Evolutionary conservation across 2,113 vertebrate genomes (phyloP).

Genomic region (Tachuris rubrigastra): DNA sequence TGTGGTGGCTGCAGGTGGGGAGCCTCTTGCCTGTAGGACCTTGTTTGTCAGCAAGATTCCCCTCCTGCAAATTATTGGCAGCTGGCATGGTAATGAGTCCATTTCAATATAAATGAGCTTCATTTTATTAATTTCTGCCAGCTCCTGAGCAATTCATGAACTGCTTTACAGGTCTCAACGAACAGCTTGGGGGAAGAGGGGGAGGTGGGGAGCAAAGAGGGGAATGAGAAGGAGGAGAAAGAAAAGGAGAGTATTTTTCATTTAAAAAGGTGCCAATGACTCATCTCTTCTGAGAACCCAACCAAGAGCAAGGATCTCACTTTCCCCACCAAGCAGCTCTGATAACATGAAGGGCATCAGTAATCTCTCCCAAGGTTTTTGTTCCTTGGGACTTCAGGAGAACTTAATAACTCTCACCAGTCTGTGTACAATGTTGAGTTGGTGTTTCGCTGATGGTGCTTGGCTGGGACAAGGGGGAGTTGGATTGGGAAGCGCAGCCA

Average conservation of each 20-base stretch:
- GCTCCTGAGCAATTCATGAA: constrained; percentile 69
- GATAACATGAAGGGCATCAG: background rate
- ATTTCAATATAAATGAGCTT: constrained; percentile 77
- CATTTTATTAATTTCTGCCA: constrained; percentile 75
- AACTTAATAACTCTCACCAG: background rate
- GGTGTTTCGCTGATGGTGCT: background rate
- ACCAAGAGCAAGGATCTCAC: background rate
- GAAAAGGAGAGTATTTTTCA: background rate
- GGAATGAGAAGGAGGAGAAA: constrained; percentile 14
- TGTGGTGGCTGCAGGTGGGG: constrained; percentile 48
- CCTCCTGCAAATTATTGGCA: constrained; percentile 71
- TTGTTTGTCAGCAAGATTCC: constrained; percentile 64
- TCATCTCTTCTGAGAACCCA: background rate
- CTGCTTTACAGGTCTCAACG: constrained; percentile 62
- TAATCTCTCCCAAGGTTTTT: background rate
- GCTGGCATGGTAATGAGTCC: constrained; percentile 72
- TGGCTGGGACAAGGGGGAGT: background rate
- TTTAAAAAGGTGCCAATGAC: background rate
- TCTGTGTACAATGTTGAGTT: background rate
- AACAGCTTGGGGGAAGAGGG: constrained; percentile 34
- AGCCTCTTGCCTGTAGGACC: constrained; percentile 43
- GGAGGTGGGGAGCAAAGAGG: constrained; percentile 4
- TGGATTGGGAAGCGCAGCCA: fast-evolving
- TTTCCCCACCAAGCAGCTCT: background rate
- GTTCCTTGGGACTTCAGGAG: background rate